These are phyloP conservation scores for Nebria ingens DNA, from an alignment of 1,140 invertebrate genomes.

Conservation along the genomic window DNA sequence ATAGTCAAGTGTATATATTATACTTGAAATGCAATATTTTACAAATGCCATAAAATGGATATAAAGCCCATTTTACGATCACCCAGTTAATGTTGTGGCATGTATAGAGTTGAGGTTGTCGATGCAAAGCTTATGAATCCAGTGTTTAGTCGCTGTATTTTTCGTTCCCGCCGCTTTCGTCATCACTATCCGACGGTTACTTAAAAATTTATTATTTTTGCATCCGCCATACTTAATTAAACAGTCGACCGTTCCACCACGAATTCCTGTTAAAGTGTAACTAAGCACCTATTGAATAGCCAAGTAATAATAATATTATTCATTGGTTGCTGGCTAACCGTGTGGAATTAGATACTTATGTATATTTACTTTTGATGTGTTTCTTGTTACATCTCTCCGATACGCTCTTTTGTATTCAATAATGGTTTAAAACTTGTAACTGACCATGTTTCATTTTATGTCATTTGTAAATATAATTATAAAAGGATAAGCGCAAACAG, in stretches of 20 bases:
- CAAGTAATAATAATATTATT: too few species aligned
- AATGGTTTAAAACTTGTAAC: too few species aligned
- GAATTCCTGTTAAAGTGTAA: neutral
- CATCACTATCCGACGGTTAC: constrained; percentile 31
- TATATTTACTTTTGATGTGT: neutral
- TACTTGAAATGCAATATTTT: constrained; percentile 36
- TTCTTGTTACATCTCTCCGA: neutral
- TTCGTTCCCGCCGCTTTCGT: constrained; percentile 23
- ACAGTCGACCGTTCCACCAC: constrained; percentile 11
- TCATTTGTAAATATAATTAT: too few species aligned
- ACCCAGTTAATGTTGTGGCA: constrained; percentile 34
- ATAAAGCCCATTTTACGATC: constrained; percentile 36
- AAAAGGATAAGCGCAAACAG: too few species aligned
- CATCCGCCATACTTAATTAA: constrained; percentile 33
- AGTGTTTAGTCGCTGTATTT: neutral
- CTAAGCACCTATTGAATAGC: neutral
- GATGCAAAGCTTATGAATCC: neutral
- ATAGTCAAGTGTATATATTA: constrained; percentile 34
- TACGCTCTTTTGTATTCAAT: neutral
- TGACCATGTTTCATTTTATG: too few species aligned
- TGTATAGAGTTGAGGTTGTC: neutral
- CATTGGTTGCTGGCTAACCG: neutral
- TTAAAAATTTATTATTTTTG: constrained; percentile 36
- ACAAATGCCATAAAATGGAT: constrained; percentile 36
- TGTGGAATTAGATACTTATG: neutral